Evolutionary conservation across 1,140 invertebrate genomes (phyloP), one percentile per base, ranked within the genome.

Genomic region (Leptopilina boulardi): DNA sequence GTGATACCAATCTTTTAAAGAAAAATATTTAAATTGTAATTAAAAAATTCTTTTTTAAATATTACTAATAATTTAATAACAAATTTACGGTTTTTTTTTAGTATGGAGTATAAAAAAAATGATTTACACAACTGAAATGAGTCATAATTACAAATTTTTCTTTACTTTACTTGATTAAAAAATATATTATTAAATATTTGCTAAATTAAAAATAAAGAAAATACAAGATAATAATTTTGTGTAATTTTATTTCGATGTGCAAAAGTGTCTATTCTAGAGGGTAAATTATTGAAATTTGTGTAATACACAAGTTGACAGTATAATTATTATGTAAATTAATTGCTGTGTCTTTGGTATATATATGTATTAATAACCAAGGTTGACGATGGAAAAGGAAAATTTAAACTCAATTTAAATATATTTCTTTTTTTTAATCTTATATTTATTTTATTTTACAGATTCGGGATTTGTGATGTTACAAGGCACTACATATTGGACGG

Each of bases 401-500:
- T 26, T 59, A 21, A 1, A 11, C n/a, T 13, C 13, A n/a, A 15
- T n/a, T 47, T 38, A 38, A 3, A 38, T 6, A 44, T 44, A 44
- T 42, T 42, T 42, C 41, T 11, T 11, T 42, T 11, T 3, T 8
- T 42, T 34, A 34, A 34, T 34, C 30, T 38, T 38, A n/a, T 6
- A 38, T 38, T 38, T 38, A 38, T 38, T 38, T 38, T 38, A 3
- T 38, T 74, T 92, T 92, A 21, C 89, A 97, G 96, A 97, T 91
- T 96, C 95, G 34, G 96, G 96, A 42, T 97, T 97, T 90, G 96
- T 97, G 56, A 95, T 98, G 89, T 93, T 97, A 4, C 96, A 97
- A 91, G 96, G 96, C 54, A 97, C 96, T 59, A 97, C 96, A 1
- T 99, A 98, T 90, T 99, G 98, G 98, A 98, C 97, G 38, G 96